Base-by-base conservation (phyloP, 2,797 vertebrate species). In the Aplochiton taeniatus region DNA sequence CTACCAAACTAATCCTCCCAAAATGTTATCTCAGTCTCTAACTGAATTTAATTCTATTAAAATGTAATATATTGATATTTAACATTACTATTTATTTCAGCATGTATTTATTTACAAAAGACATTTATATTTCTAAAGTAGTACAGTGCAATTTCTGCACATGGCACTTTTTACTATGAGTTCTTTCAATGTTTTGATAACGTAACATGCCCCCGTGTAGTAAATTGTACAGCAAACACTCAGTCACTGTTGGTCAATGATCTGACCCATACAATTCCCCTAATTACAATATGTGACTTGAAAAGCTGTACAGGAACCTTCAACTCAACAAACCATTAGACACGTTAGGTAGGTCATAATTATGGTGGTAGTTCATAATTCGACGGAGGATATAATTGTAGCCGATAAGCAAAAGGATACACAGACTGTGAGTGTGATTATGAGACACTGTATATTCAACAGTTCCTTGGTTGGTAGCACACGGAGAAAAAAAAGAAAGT, bases 51-150 rank as follows among this genome's bases (percentile, higher is more conserved):
- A 80, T 89, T 88, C 66, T 86, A 86, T 90, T 81, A 74, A 86
- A 85, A 87, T 86, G 80, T 87, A 82, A 87, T 88, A 85, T 85
- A 85, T 85, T 86, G 84, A 81, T 87, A 88, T 91, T 88, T 88
- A 90, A 90, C 85, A 81, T 79, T 78, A 79, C 80, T 86, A 89
- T 91, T 93, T 91, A 89, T 91, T 90, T 88, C 73, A 82, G 89
- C 85, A 83, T 89, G 85, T 90, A 90, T 93, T 91, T 92, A 92
- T 92, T 91, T 85, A 90, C 76, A 90, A 90, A n/a, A 91, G 83
- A 88, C 86, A 76, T 87, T 90, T 91, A 91, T 91, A 90, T 91
- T 92, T 92, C 85, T 92, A 87, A 90, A 82, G 79, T 89, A 84
- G 81, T 90, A 85, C 68, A 80, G 88, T 92, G 86, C 89, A 92